A percentile compares a stretch with the other conserved stretches of the same genome.
Conservation (phyloP, 2,888 invertebrate genomes). For the Ophonus ardosiacus region DNA sequence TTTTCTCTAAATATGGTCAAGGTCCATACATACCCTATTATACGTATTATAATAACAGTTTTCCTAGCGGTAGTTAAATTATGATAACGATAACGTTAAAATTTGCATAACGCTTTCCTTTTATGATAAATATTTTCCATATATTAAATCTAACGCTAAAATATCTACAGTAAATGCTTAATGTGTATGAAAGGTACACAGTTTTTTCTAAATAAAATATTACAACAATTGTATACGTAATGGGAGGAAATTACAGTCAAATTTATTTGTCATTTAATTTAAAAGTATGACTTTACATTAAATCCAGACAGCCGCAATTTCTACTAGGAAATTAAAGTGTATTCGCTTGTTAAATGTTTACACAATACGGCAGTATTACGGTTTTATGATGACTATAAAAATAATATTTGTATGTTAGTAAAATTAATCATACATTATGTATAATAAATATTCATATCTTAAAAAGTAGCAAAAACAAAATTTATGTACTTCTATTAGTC, state of each 20-base stretch:
- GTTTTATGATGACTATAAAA: background rate
- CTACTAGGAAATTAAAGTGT: background rate
- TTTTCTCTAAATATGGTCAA: no score
- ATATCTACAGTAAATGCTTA: no score
- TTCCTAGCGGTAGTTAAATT: no score
- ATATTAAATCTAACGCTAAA: no score
- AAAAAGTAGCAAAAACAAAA: background rate
- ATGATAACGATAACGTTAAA: background rate
- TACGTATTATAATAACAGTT: no score
- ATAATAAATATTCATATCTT: background rate
- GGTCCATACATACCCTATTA: no score
- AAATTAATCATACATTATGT: background rate
- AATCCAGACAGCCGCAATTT: background rate
- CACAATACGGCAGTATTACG: background rate
- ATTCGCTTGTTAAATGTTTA: background rate
- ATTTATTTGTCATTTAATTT: background rate
- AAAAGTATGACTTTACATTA: background rate
- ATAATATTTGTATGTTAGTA: background rate
- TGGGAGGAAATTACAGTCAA: background rate
- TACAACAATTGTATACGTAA: background rate
- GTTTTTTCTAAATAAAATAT: background rate
- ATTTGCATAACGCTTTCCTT: background rate
- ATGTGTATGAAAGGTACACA: background rate
- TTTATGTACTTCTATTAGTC: background rate
- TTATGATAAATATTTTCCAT: background rate